phyloP scores from a whole-genome alignment of 2,797 vertebrate genomes.

The Chanos chanos region DNA sequence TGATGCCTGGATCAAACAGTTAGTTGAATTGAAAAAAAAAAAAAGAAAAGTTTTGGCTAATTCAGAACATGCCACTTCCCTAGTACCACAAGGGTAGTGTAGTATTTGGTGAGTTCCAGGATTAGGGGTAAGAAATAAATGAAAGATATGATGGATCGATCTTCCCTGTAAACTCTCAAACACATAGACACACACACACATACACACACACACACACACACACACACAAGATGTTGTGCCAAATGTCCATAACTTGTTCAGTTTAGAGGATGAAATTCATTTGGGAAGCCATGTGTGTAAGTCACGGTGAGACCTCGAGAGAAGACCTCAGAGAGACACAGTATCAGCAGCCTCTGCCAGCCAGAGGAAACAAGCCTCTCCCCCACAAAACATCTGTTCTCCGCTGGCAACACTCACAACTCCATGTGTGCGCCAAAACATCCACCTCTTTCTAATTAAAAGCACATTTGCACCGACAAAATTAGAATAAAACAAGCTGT shows the following conservation, averaged over 20 bases:
- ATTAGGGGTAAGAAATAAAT: too few relatives aligned
- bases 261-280: conserved; percentile 42
- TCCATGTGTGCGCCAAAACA: conserved; percentile 3
- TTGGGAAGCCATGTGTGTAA: conserved; percentile 45
- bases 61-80: too few relatives aligned
- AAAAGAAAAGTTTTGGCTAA: too few relatives aligned
- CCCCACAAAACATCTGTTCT: conserved; percentile 41
- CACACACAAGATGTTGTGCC: not conserved
- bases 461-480: conserved; percentile 23
- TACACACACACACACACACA: not conserved
- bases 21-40: too few relatives aligned
- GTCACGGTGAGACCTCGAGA: conserved; percentile 44
- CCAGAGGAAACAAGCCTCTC: conserved; percentile 20
- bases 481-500: conserved; percentile 20
- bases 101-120: too few relatives aligned
- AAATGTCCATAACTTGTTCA: conserved; percentile 11
- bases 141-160: too few relatives aligned
- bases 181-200: too few relatives aligned
- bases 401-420: conserved; percentile 9
- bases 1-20: too few relatives aligned
- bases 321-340: conserved; percentile 37
- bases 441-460: conserved; percentile 15
- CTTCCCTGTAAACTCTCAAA: not conserved
- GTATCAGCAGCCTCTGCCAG: conserved; percentile 43
- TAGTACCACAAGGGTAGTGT: too few relatives aligned